phyloP scores from a whole-genome alignment of 2,797 vertebrate species.

The Pogoniulus pusillus region DNA sequence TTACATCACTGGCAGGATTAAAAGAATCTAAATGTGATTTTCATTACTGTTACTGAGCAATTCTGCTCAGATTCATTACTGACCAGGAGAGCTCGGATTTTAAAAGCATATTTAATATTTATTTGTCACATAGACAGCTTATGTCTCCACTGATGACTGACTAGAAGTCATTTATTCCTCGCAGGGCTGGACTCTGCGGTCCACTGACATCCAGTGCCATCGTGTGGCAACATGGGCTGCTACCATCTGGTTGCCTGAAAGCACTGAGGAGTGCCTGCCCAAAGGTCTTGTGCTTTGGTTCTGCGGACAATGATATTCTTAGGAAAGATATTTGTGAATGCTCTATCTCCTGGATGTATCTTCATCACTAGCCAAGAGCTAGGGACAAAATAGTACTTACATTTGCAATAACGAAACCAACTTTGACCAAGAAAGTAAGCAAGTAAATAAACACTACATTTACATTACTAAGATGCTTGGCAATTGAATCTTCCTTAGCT shows the following conservation, averaged over 20 bases:
- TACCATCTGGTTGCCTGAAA: neutral
- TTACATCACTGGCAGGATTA: neutral
- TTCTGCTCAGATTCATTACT: neutral
- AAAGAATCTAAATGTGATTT: neutral
- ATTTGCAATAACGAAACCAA: neutral
- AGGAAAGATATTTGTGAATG: neutral
- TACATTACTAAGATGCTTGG: neutral
- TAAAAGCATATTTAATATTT: neutral
- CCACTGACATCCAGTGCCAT: neutral
- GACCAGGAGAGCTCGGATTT: neutral
- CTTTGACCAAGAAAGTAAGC: too few relatives aligned
- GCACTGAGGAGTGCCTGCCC: rapidly evolving
- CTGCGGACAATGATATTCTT: neutral
- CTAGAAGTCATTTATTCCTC: neutral
- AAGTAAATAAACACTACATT: neutral
- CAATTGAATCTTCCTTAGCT: neutral
- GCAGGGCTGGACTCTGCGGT: neutral
- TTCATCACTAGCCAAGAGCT: neutral
- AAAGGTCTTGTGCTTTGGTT: neutral
- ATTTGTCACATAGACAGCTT: neutral
- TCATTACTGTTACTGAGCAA: neutral
- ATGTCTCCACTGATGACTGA: neutral
- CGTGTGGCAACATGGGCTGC: neutral
- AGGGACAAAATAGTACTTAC: neutral
- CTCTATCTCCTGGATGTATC: neutral